Evolutionary conservation across 2,113 vertebrate species (phyloP), one percentile per base, ranked within the genome.

Genomic region (Hypocryptadius cinnamomeus): DNA sequence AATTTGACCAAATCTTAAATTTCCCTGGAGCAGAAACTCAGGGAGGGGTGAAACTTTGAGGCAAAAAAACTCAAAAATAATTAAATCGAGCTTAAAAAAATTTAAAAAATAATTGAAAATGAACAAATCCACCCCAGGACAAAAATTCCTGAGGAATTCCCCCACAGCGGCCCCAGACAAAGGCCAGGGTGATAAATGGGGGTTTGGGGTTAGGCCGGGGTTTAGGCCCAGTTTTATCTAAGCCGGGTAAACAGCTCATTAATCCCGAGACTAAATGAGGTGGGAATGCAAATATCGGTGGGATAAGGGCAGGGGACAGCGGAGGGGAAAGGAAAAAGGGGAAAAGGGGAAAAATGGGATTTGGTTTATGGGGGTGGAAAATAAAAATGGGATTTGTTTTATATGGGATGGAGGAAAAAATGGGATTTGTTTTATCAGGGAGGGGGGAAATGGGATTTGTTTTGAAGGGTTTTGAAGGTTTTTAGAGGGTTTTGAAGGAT

Each of bases 201-300:
- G 47, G 8, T 48, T 35, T 53, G 85, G 93, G 93, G 92, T 94
- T 69, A 83, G 92, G 90, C 90, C 79, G 90, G 87, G 93, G 89
- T 61, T 95, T 81, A 53, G 82, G 16, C 90, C 93, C 92, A 21
- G 8, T 82, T 95, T 95, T 95, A 95, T 96, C 96, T 72, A 8
- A 53, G 40, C 63, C 44, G 10, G 90, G 85, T 76, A 94, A 96
- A 94, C 65, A 94, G 93, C 83, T 74, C 77, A 95, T 94, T 95
- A 93, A 96, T 89, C 92, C 92, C 93, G 40, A 93, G 37, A 83
- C 53, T 92, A 93, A 93, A 93, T 94, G 95, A 93, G 91, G 94
- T 92, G 92, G 70, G 83, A 87, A 95, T 74, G 84, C 61, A 96
- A 82, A 96, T 95, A 92, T 39, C 84, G 56, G 86, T 93, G 83